Percentiles rank a stretch among this genome's conserved stretches.
Conservation (phyloP, 2,888 invertebrate species). For the Agapetus fuscipes region DNA sequence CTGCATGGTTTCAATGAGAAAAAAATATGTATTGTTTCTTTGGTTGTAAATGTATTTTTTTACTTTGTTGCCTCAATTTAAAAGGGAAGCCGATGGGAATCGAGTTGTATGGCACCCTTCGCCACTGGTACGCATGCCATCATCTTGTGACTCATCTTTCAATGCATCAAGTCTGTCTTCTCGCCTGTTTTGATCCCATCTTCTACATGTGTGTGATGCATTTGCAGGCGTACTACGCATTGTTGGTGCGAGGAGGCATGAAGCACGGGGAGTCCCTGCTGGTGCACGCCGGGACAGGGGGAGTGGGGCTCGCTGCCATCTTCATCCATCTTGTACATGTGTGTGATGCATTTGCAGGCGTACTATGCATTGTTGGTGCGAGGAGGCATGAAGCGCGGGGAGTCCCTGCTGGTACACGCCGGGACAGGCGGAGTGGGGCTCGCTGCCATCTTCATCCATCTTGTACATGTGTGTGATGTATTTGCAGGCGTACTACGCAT, state of each 20-base stretch:
- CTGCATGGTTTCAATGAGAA: no score
- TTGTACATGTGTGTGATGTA: no score
- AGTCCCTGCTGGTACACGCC: conserved; percentile 86
- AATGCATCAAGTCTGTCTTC: no score
- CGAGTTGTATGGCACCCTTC: no score
- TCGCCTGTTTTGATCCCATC: no score
- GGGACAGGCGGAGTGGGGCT: conserved; percentile 96
- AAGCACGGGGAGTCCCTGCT: conserved; percentile 74
- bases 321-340: conserved; percentile 89
- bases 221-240: conserved; percentile 72
- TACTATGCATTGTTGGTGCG: conserved; percentile 86
- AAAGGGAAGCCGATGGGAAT: no score
- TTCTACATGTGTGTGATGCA: no score
- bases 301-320: conserved; percentile 96
- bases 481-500: conserved; percentile 70
- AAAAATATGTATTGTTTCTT: no score
- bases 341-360: conserved; percentile 65
- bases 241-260: conserved; percentile 79
- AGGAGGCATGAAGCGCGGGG: conserved; percentile 75
- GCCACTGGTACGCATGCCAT: no score
- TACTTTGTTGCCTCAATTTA: no score
- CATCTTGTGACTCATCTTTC: no score
- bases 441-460: conserved; percentile 91
- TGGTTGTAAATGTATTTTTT: no score
- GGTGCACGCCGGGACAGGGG: conserved; percentile 93